Conservation (phyloP, 2,797 vertebrate genomes). For the Neopelma chrysocephalum region DNA sequence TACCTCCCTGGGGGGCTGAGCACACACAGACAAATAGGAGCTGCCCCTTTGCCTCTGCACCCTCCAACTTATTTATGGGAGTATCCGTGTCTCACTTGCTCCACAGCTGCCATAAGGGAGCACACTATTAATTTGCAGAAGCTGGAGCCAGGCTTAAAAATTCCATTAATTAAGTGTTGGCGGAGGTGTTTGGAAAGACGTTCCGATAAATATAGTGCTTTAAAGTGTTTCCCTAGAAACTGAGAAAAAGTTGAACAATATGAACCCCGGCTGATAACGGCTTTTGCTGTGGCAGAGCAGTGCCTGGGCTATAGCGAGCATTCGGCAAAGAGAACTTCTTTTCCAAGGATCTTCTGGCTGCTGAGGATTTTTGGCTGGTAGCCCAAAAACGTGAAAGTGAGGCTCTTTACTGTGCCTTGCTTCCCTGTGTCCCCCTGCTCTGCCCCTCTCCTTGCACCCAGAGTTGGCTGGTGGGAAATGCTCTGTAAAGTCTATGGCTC, state of each 20-base stretch:
- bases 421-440: background rate
- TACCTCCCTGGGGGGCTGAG: background rate
- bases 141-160: conserved; percentile 41
- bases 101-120: background rate
- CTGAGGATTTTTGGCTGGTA: background rate
- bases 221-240: conserved; percentile 71
- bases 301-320: background rate
- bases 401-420: rapidly evolving
- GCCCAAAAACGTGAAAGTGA: background rate
- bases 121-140: background rate
- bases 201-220: conserved; percentile 59
- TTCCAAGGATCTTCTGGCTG: background rate
- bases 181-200: conserved; percentile 58
- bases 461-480: background rate
- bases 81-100: background rate
- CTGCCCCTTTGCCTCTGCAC: background rate
- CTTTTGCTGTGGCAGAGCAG: background rate
- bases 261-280: background rate
- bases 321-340: background rate
- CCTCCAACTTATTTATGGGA: background rate
- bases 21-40: background rate
- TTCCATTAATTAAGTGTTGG: conserved; percentile 67
- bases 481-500: background rate
- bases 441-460: rapidly evolving
- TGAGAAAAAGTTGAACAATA: conserved; percentile 44